Base-by-base conservation (phyloP, 2,797 vertebrate species). In the Crenichthys baileyi region DNA sequence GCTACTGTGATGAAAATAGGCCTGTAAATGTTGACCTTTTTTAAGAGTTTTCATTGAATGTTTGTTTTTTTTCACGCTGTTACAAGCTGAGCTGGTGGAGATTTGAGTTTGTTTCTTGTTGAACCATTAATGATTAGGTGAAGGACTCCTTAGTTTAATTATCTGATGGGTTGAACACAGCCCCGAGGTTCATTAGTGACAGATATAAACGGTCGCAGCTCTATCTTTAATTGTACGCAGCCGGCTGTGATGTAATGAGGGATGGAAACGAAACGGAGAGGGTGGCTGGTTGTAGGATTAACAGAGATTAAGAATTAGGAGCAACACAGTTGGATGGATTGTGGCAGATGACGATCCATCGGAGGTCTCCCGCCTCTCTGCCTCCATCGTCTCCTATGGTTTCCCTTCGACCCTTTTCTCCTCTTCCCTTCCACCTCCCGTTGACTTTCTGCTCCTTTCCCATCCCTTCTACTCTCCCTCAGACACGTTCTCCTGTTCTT, bases 261-360 rank as follows among this genome's bases (percentile, higher is more conserved):
- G 87, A 82, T 67, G 67, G 84, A 75, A 84, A 79, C 89, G 85
- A 85, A 77, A 75, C 16, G 79, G 85, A 78, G 87, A 85, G 89
- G 87, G 90, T 91, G 89, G 84, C 81, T 84, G 83, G 83, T 39
- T 61, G 73, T 75, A 84, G 89, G 93, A 95, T 95, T 96, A 93
- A 91, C 77, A 29, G 79, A 84, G 94, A 95, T 94, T 95, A 94
- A 88, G 92, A 93, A 92, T 93, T 92, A 89, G 89, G 90, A 90
- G 88, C 87, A 89, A 93, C 93, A 90, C 29, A 39, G 84, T 85
- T 68, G 80, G 82, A 80, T 79, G 88, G 84, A 91, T 13, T 41
- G 82, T 74, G 83, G 84, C 91, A 87, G 91, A 93, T 91, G 93
- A 94, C 29, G 53, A 91, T 77, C 83, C 83, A 85, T 89, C 87